Evolutionary conservation across 1,140 invertebrate genomes (phyloP).

Genomic region (Camponotus floridanus): DNA sequence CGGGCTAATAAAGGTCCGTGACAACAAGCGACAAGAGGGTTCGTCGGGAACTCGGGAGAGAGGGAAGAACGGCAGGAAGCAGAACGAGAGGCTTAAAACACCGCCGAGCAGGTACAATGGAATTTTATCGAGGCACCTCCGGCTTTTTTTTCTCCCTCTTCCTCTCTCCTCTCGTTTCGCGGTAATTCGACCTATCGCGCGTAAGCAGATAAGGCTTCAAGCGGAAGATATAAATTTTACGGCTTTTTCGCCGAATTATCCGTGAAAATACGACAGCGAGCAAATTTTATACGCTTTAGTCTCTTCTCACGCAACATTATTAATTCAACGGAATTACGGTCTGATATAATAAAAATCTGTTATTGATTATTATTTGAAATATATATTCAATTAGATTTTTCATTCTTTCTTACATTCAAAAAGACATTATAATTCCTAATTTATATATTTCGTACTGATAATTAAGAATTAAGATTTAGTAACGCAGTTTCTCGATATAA

Average conservation of each 20-base stretch:
- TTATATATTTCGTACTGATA: background rate
- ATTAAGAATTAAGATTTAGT: background rate
- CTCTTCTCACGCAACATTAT: background rate
- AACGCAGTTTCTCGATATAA: background rate
- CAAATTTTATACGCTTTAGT: background rate
- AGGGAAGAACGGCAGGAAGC: constrained; percentile 67
- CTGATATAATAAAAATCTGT: background rate
- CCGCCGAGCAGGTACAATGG: constrained; percentile 72
- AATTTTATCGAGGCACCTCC: constrained; percentile 70
- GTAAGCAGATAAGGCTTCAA: constrained; percentile 55
- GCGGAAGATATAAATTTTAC: constrained; percentile 47
- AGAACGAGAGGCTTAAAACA: constrained; percentile 75
- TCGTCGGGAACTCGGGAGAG: constrained; percentile 44
- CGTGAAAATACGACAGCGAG: constrained; percentile 11
- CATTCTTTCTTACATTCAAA: background rate
- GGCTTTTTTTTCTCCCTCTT: constrained; percentile 34
- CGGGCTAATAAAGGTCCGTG: constrained; percentile 77
- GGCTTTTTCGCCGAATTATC: constrained; percentile 34
- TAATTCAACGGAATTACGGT: constrained; percentile 1
- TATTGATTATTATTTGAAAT: background rate
- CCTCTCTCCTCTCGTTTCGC: constrained; percentile 28
- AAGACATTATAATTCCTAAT: background rate
- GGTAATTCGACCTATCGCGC: constrained; percentile 56
- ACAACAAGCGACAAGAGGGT: constrained; percentile 76
- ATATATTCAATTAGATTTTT: background rate